Evolutionary conservation across 2,888 invertebrate species (phyloP).

Genomic region (Endotricha flammealis): DNA sequence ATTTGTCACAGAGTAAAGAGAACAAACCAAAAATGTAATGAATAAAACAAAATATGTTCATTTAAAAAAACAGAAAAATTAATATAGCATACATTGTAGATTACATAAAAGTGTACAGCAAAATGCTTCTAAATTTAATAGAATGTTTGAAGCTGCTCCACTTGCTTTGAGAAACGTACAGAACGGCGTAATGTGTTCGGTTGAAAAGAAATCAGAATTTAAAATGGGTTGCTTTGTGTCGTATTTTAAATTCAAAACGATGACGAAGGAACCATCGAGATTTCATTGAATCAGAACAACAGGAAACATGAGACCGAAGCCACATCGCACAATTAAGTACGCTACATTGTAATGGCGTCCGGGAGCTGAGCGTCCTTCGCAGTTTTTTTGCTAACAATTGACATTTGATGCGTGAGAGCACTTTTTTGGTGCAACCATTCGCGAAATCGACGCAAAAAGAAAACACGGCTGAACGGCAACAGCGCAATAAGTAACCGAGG

Average conservation of each 20-base stretch:
- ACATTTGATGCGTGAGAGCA: slow-evolving; percentile 35
- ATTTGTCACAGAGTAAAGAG: no score
- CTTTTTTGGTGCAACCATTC: slow-evolving; percentile 38
- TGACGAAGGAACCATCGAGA: slow-evolving; percentile 23
- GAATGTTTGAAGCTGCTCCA: no score
- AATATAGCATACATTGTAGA: no score
- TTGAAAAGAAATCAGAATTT: background rate
- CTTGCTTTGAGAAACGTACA: background rate
- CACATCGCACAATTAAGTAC: slow-evolving; percentile 24
- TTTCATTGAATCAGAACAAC: slow-evolving; percentile 35
- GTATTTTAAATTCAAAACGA: slow-evolving; percentile 1
- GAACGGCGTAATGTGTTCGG: no score
- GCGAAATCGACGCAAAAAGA: slow-evolving; percentile 30
- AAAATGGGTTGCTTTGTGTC: background rate
- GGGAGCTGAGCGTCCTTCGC: slow-evolving; percentile 33
- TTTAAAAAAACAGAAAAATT: no score
- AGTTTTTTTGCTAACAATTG: slow-evolving; percentile 32
- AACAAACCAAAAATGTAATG: no score
- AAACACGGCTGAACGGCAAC: slow-evolving; percentile 21
- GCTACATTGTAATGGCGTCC: slow-evolving; percentile 38
- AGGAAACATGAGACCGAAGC: slow-evolving; percentile 36
- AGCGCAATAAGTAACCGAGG: slow-evolving; percentile 7
- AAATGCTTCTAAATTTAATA: no score
- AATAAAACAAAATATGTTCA: no score
- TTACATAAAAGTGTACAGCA: no score